Conservation (phyloP, 2,797 vertebrate genomes). For the Enteromius viviparus region DNA sequence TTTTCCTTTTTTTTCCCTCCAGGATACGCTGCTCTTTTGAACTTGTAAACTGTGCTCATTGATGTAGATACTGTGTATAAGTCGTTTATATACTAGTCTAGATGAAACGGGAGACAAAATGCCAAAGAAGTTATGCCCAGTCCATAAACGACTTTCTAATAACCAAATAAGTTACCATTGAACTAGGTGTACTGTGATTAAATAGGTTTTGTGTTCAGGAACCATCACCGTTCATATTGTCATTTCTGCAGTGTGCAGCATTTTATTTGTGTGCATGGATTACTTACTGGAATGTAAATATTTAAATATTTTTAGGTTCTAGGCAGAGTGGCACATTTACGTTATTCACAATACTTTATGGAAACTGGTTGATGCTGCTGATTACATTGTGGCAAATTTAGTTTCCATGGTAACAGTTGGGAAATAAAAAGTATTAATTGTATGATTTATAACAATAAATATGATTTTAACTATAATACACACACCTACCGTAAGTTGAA, state of each 20-base stretch:
- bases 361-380: neutral
- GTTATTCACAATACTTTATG: neutral
- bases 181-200: neutral
- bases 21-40: neutral
- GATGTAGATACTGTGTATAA: no score
- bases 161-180: neutral
- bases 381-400: neutral
- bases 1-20: neutral
- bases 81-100: neutral
- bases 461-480: neutral
- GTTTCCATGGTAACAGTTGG: neutral
- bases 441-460: neutral
- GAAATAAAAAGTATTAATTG: neutral
- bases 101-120: neutral
- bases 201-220: neutral
- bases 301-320: neutral
- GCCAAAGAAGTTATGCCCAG: neutral
- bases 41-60: neutral
- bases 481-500: neutral
- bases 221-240: neutral
- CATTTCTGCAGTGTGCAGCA: neutral
- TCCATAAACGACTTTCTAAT: neutral
- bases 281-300: neutral
- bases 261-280: conserved; percentile 3
- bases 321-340: neutral